A percentile compares a stretch with the other conserved stretches of the same genome.
Evolutionary conservation across 2,113 vertebrate species (phyloP).

Genomic region (Xyrauchen texanus): DNA sequence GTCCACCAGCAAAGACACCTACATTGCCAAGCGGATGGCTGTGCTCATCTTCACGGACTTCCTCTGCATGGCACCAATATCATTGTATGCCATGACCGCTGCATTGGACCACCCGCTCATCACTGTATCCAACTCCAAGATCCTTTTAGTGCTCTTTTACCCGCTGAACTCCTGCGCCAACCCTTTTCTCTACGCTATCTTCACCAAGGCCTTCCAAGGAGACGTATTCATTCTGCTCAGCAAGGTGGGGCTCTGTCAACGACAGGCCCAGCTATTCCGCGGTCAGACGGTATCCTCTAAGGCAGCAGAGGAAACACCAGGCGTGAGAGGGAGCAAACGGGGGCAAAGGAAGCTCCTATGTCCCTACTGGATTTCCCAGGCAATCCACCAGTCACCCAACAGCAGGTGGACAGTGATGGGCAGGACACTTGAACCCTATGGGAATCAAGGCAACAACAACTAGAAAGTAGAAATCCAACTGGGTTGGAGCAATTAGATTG

Average conservation of each 20-base stretch:
- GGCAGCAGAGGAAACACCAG: conserved; percentile 66
- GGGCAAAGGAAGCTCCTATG: conserved; percentile 70
- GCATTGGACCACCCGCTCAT: conserved; percentile 91
- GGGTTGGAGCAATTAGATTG: too few species aligned
- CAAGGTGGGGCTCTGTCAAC: conserved; percentile 90
- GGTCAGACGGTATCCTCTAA: conserved; percentile 88
- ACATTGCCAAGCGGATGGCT: conserved; percentile 96
- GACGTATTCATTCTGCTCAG: conserved; percentile 94
- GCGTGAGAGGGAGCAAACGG: conserved; percentile 57
- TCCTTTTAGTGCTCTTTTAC: conserved; percentile 94
- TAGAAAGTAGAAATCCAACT: too few species aligned
- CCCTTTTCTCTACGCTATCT: conserved; percentile 95
- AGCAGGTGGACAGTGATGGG: conserved; percentile 59
- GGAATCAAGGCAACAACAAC: too few species aligned
- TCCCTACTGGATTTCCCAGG: conserved; percentile 67
- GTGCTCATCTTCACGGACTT: conserved; percentile 97
- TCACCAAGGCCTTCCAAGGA: conserved; percentile 92
- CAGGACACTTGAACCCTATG: conserved; percentile 59
- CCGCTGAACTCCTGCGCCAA: conserved; percentile 97
- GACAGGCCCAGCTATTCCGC: conserved; percentile 85
- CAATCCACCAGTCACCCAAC: conserved; percentile 56
- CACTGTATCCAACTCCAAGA: conserved; percentile 95
- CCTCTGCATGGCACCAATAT: conserved; percentile 95
- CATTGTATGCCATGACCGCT: conserved; percentile 93
- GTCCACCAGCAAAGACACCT: conserved; percentile 89